Conservation (phyloP, 92 coral and sea anemone species). For the Anthopleura xanthogrammica region DNA sequence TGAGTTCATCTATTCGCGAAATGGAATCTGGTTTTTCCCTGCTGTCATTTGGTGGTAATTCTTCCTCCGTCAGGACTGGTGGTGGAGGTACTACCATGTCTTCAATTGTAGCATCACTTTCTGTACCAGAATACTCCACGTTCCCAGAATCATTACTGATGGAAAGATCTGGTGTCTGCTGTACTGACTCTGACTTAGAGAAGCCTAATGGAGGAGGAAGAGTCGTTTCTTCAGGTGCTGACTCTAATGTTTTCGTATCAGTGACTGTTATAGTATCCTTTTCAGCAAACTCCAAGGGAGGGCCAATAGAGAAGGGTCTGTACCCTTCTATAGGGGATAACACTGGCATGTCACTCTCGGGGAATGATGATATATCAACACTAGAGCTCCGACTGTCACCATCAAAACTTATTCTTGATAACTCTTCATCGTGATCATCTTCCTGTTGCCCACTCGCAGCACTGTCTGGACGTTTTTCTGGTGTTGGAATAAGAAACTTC, state of each 20-base stretch:
- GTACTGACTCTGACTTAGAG: constrained; percentile 17
- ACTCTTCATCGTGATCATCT: constrained; percentile 13
- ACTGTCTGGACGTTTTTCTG: constrained; percentile 9
- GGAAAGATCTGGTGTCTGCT: not conserved
- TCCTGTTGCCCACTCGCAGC: constrained; percentile 1
- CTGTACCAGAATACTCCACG: constrained; percentile 4
- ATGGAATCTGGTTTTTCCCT: constrained; percentile 27
- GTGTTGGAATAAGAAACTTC: constrained; percentile 37
- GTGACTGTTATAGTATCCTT: not conserved
- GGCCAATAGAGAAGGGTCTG: constrained; percentile 10
- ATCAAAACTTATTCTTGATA: constrained; percentile 29
- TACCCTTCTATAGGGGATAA: constrained; percentile 9
- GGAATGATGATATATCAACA: constrained; percentile 26
- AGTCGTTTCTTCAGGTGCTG: not conserved
- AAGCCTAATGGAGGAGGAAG: constrained; percentile 26
- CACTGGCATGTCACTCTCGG: not conserved
- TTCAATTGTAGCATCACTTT: constrained; percentile 4
- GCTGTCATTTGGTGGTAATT: not conserved
- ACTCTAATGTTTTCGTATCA: not conserved
- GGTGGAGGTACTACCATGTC: constrained; percentile 39
- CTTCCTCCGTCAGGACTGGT: constrained; percentile 29
- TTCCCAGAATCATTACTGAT: constrained; percentile 1
- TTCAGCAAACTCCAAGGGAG: constrained; percentile 7
- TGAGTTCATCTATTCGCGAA: constrained; percentile 28
- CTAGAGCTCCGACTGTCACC: constrained; percentile 50